A percentile compares a stretch with the other conserved stretches of the same genome.
Evolutionary conservation across 2,888 invertebrate genomes (phyloP).

Genomic region (Conomelus anceps): DNA sequence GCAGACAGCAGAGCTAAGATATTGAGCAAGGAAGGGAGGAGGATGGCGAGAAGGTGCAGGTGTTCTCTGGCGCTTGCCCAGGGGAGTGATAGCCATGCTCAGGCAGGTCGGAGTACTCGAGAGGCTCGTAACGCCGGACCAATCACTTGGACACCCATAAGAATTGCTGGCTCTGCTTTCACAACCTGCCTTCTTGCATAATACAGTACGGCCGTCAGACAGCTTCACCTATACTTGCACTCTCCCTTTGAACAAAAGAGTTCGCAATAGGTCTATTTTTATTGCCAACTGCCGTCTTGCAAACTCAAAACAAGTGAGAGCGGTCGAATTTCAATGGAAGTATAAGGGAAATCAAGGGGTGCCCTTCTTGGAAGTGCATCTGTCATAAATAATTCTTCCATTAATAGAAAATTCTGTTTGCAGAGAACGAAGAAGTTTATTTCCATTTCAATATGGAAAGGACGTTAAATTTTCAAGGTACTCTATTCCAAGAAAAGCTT

Average conservation of each 20-base stretch:
- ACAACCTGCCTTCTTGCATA: not conserved
- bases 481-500: not conserved
- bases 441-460: not conserved
- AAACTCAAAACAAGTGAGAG: not conserved
- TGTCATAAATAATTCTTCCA: not conserved
- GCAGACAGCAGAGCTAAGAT: not conserved
- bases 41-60: not conserved
- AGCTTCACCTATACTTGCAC: not conserved
- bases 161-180: not conserved
- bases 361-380: not conserved
- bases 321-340: not conserved
- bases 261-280: not conserved
- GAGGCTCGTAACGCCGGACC: slow-evolving; percentile 7
- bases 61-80: not conserved
- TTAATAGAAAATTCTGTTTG: not conserved
- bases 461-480: no score
- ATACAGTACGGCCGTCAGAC: not conserved
- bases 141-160: slow-evolving; percentile 8
- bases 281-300: not conserved
- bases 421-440: not conserved
- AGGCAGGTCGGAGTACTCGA: not conserved
- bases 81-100: not conserved
- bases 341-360: not conserved
- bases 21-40: not conserved
- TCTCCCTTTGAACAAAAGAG: not conserved